Evolutionary conservation across 2,113 vertebrate genomes (phyloP), one percentile per base, ranked within the genome.

Genomic region (Pimephales promelas): DNA sequence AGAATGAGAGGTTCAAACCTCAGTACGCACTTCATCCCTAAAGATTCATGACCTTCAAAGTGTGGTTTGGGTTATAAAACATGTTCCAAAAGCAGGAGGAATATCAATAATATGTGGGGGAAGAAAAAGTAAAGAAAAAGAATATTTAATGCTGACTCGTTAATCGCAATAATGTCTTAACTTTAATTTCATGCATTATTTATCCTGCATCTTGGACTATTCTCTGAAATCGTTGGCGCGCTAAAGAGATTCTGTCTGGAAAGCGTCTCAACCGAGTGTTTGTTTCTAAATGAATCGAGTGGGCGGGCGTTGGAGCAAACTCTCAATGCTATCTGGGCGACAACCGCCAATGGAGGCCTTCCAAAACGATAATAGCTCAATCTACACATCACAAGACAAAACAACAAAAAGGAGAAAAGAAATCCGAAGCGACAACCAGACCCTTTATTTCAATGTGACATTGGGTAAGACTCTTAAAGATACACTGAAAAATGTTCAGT

Each of bases 401-500:
- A 14, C 54, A 43, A 61, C 0, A 61, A 26, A 78, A 43, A 20
- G 26, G n/a, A 31, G 10, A 79, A 79, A 79, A 1, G 5, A 49
- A 66, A 79, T 45, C 4, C 6, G 1, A 62, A 62, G 31, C 11
- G 36, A 78, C 34, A 78, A 26, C 59, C 77, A 79, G 59, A 49
- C 77, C 43, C 16, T 79, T 79, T 66, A 79, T 79, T 49, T 45
- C 8, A 73, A 49, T 47, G 62, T 68, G 68, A 74, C 43, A 66
- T 49, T 79, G 47, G 43, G 43, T 10, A 79, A 62, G n/a, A 79
- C 31, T 54, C 52, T 57, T 24, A 22, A 61, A 78, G 56, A 40
- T 43, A 78, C 52, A 40, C 75, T 61, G 56, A 78, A 24, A 56
- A 70, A 70, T 84, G 85, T 52, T 87, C 40, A 28, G 49, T 52